Base-by-base conservation (phyloP, 2,113 vertebrate species). In the Anhinga anhinga region DNA sequence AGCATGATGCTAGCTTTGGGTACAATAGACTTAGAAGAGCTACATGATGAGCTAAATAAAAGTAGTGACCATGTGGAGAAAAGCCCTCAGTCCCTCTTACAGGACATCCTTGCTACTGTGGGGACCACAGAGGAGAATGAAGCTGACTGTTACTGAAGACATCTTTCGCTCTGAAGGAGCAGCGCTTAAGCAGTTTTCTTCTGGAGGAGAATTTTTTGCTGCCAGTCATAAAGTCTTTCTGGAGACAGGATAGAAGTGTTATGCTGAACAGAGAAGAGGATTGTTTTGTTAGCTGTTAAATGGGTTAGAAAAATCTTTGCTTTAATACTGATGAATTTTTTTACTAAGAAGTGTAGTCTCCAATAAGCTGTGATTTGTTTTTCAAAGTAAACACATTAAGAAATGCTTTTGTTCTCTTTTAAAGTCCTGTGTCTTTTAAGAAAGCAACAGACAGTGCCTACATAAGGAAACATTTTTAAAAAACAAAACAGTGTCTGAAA, bases 51-150 rank as follows among this genome's bases (percentile, higher is more conserved):
- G 19, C 97, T 99, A 71, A 98, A 96, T 5, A 97, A 96, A 82
- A 99, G 99, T 88, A 99, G 99, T 8, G 99, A 99, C 95, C 98
- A 99, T 1, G 26, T 99, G 71, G 98, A 99, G 21, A 98, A 98
- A 94, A 99, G 99, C 16, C 98, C 99, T 3, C 98, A 97, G 69
- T 99, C 99, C 3, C 98, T 99, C 52, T 96, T 99, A 94, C 97
- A 99, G 94, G 99, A 99, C 94, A 98, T 99, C 84, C 97, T 99
- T 88, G 99, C 99, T 15, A 78, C 98, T 0, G 94, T 94, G 32
- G 98, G 97, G 7, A 45, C 94, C 9, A 11, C 69, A 56, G 98
- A 98, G 34, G 98, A 98, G 14, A 98, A 98, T 6, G 97, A 97
- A 94, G 98, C 96, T 4, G 99, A 99, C 95, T 99, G 99, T 93